Evolutionary conservation across 2,113 vertebrate genomes (phyloP).

Genomic region (Drymodes brunneopygia): DNA sequence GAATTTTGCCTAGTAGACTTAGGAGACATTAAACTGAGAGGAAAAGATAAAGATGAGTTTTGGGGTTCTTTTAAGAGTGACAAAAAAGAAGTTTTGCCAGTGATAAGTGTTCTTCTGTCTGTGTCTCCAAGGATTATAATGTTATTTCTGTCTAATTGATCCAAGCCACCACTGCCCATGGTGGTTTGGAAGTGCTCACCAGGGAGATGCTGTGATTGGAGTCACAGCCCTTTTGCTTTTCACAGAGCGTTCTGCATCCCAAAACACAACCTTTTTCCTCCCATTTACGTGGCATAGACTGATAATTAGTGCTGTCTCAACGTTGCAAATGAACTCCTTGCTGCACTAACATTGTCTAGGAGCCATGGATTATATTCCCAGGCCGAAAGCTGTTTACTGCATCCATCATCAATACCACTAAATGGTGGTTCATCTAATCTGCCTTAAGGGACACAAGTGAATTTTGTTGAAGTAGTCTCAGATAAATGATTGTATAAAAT

Average conservation of each 20-base stretch:
- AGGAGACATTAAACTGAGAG: background rate
- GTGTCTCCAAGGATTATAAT: background rate
- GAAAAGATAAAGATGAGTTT: background rate
- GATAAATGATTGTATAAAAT: background rate
- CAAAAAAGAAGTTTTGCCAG: background rate
- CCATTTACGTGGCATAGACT: conserved; percentile 55
- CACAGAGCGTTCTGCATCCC: background rate
- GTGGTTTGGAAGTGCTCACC: conserved; percentile 6
- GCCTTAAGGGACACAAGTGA: conserved; percentile 27
- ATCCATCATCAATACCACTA: conserved; percentile 51
- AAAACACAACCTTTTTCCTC: conserved; percentile 6
- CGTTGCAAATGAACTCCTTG: conserved; percentile 53
- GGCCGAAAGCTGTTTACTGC: conserved; percentile 41
- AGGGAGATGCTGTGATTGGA: conserved; percentile 27
- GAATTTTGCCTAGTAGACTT: background rate
- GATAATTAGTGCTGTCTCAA: conserved; percentile 39
- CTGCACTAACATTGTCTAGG: conserved; percentile 24
- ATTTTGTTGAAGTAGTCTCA: conserved; percentile 11
- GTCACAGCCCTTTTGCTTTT: conserved; percentile 21
- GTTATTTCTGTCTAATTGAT: conserved; percentile 40
- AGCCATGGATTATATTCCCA: conserved; percentile 48
- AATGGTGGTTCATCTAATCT: conserved; percentile 53
- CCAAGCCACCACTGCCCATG: conserved; percentile 3
- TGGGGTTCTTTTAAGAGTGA: background rate
- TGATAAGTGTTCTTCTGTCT: background rate